A percentile compares a stretch with the other conserved stretches of the same genome.
Evolutionary conservation across 2,888 invertebrate genomes (phyloP).

Genomic region (Lucinisca nassula): DNA sequence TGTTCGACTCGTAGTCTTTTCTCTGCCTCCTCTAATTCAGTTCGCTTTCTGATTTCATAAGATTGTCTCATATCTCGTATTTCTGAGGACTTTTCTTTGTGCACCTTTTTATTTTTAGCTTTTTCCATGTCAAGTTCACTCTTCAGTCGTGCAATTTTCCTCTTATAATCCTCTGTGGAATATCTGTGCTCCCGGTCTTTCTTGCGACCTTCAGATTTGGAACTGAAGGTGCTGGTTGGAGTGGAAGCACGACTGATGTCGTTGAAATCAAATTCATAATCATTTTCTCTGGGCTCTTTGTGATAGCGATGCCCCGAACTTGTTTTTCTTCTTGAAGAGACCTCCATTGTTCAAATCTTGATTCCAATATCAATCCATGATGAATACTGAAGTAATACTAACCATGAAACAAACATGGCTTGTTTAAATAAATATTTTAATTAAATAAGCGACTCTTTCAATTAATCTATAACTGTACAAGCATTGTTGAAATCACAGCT

Average conservation of each 20-base stretch:
- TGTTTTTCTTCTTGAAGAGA: constrained; percentile 6
- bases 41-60: constrained; percentile 78
- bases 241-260: constrained; percentile 83
- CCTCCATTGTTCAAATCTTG: not conserved
- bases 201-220: constrained; percentile 78
- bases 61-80: constrained; percentile 77
- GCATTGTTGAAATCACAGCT: not conserved
- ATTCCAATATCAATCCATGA: not conserved
- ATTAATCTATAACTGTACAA: not conserved
- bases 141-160: constrained; percentile 77
- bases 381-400: not conserved
- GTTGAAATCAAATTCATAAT: constrained; percentile 81
- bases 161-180: constrained; percentile 72
- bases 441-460: not conserved
- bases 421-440: constrained; percentile 7
- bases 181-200: constrained; percentile 71
- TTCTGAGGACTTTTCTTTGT: constrained; percentile 82
- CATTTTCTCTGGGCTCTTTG: constrained; percentile 56
- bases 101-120: constrained; percentile 77
- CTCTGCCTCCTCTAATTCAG: constrained; percentile 73
- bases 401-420: not conserved
- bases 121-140: constrained; percentile 83
- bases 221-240: constrained; percentile 80
- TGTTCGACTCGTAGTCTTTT: constrained; percentile 76
- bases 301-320: not conserved